phyloP scores from a whole-genome alignment of 2,797 vertebrate species.

The Brachyrhaphis roseni region DNA sequence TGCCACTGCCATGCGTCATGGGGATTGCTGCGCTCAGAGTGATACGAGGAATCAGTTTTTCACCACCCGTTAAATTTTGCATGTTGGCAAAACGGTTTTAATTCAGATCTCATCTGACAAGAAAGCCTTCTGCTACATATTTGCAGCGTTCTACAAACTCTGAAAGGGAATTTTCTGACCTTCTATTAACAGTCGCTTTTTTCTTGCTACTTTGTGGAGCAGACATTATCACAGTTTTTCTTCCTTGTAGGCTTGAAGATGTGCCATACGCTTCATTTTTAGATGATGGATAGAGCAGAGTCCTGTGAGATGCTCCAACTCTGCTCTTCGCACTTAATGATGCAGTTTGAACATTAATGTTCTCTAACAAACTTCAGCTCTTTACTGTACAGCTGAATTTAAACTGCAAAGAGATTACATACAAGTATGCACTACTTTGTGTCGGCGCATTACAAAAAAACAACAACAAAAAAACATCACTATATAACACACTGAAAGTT shows the following conservation, averaged over 20 bases:
- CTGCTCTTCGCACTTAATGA: background rate
- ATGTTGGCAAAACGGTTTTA: background rate
- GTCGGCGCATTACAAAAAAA: background rate
- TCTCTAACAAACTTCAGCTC: background rate
- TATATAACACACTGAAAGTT: background rate
- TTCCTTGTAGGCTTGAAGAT: background rate
- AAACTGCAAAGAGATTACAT: background rate
- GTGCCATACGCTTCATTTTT: background rate
- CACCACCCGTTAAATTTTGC: background rate
- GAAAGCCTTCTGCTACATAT: background rate
- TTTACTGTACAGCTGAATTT: background rate
- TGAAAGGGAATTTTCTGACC: background rate
- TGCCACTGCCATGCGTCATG: background rate
- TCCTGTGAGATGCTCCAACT: background rate
- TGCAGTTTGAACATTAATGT: background rate
- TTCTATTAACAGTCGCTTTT: background rate
- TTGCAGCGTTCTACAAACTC: background rate
- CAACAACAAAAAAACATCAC: background rate
- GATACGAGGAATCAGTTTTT: background rate
- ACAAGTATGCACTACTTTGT: background rate
- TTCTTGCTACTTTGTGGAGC: background rate
- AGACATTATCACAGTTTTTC: background rate
- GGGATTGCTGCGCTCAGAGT: background rate
- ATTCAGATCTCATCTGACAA: background rate
- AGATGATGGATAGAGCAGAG: background rate